Conservation (phyloP, 2,113 vertebrate species). For the Coracopsis vasa region DNA sequence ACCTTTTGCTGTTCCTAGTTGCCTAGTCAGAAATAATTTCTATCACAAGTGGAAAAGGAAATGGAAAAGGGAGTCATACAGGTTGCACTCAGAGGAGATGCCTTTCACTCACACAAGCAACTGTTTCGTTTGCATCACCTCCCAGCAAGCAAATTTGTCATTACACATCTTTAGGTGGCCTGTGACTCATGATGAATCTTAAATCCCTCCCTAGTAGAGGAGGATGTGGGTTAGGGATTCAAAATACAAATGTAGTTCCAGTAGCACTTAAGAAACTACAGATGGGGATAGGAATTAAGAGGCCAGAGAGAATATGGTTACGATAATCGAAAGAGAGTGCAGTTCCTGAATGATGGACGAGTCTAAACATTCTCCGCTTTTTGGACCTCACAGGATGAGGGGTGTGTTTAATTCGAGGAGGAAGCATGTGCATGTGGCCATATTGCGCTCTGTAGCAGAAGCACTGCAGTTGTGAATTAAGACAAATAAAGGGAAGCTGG, state of each 20-base stretch:
- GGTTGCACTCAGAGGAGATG: neutral
- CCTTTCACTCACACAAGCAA: neutral
- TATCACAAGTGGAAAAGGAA: neutral
- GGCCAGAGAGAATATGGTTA: slow-evolving; percentile 12
- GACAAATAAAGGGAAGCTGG: neutral
- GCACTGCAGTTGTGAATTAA: neutral
- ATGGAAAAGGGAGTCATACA: neutral
- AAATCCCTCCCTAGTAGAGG: neutral
- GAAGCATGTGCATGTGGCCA: neutral
- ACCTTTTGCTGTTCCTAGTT: neutral
- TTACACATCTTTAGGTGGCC: neutral
- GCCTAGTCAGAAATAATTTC: neutral
- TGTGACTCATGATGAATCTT: slow-evolving; percentile 15
- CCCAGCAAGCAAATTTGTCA: neutral
- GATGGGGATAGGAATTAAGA: neutral
- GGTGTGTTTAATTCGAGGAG: neutral
- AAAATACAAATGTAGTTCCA: slow-evolving; percentile 12
- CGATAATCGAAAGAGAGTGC: neutral
- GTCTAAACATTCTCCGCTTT: neutral
- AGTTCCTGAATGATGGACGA: neutral
- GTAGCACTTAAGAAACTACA: slow-evolving; percentile 28
- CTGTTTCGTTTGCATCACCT: neutral
- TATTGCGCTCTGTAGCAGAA: neutral
- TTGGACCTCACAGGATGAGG: slow-evolving; percentile 41
- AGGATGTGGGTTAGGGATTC: slow-evolving; percentile 56